Evolutionary conservation across 2,888 invertebrate genomes (phyloP), one percentile per base, ranked within the genome.

Genomic region (Drosophila buzzatii): DNA sequence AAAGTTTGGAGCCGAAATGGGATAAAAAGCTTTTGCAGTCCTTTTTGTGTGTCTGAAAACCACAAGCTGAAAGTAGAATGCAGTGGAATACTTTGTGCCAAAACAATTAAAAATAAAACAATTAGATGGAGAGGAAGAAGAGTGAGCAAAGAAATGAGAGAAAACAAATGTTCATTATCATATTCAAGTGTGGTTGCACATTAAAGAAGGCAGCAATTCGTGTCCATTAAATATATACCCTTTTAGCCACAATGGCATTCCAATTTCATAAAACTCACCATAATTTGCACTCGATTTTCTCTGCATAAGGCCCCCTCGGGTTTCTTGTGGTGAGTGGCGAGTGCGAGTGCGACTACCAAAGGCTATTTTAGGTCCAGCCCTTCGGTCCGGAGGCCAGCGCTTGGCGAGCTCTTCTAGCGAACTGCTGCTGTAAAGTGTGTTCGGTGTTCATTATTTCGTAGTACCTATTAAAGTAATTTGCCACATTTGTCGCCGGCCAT

Each of bases 401-500:
- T 49, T 23, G 58, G 62, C 12, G 56, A 56, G 27, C 57, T 64
- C 49, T 49, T 35, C 35, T 37, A 57, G 49, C 14, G 47, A 61
- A 49, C 44, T 73, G 56, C 59, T 60, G 66, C 39, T 69, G 62
- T 56, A 70, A 67, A 74, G 70, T 78, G 70, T 37, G 51, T 63
- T 61, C 49, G 81, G 70, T 81, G 85, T 85, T 85, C 85, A 86
- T 86, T 85, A 86, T 86, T 85, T 86, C 74, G 77, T 58, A 81
- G 86, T 74, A 73, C 53, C 86, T 73, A 82, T 87, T 87, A 79
- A 84, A 84, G 82, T 86, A 86, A 89, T 89, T 88, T 89, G 86
- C 84, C 87, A 82, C 86, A 86, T 86, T 87, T 84, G 89, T 89
- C 82, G 88, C 79, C 81, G 81, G 73, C 82, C 82, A 86, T 87